Conservation (phyloP, 2,113 vertebrate genomes). For the Nothobranchius furzeri region DNA sequence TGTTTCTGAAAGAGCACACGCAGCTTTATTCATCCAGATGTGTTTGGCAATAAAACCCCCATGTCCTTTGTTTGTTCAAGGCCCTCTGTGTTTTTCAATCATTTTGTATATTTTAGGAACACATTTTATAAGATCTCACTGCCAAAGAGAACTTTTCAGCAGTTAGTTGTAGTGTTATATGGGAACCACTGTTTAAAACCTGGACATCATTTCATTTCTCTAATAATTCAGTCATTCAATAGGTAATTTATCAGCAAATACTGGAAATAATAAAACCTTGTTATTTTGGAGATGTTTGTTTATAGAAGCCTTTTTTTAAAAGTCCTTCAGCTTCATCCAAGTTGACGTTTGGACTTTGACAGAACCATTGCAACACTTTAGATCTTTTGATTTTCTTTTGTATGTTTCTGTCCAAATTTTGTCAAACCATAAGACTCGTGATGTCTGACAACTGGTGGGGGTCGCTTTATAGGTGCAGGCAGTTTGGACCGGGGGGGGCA, state of each 20-base stretch:
- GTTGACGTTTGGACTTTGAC: background rate
- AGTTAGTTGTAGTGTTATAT: background rate
- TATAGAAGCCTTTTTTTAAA: background rate
- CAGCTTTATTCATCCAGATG: slow-evolving; percentile 78
- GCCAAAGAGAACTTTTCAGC: slow-evolving; percentile 32
- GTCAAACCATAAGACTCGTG: too few species aligned
- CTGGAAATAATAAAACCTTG: too few species aligned
- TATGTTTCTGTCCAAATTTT: too few species aligned
- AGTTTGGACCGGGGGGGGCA: too few species aligned
- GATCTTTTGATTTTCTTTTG: background rate
- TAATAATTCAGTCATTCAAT: too few species aligned
- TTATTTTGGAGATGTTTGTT: background rate
- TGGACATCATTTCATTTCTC: background rate
- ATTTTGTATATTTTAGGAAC: slow-evolving; percentile 59
- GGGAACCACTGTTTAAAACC: background rate
- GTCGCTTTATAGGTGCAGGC: too few species aligned
- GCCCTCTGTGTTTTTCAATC: slow-evolving; percentile 60
- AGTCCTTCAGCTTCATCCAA: too few species aligned
- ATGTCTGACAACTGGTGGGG: too few species aligned
- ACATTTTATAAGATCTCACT: slow-evolving; percentile 38
- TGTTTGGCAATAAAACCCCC: slow-evolving; percentile 66
- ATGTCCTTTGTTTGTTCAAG: slow-evolving; percentile 48
- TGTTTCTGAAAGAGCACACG: slow-evolving; percentile 79
- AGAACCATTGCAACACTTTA: background rate
- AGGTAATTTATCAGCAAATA: too few species aligned